Evolutionary conservation across 2,888 invertebrate genomes (phyloP).

Genomic region (Kuschelorhynchus macadamiae): DNA sequence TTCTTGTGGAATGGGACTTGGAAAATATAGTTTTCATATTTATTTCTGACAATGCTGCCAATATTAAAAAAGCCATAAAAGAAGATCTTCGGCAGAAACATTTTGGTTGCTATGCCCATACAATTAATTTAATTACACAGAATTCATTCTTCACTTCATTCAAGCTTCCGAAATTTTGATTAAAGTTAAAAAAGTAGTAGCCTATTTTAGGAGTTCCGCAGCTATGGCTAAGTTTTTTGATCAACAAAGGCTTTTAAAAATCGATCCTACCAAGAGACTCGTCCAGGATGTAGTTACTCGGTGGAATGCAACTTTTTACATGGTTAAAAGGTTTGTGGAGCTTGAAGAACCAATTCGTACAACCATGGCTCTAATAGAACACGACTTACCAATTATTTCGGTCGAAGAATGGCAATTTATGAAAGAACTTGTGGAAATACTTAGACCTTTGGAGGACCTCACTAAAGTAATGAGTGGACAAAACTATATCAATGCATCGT

Average conservation of each 20-base stretch:
- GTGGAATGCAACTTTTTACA: slow-evolving; percentile 47
- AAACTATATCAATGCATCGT: no score
- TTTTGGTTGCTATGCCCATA: no score
- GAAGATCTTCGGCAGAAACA: not conserved
- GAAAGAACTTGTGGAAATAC: no score
- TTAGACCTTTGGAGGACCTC: no score
- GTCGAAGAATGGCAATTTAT: slow-evolving; percentile 53
- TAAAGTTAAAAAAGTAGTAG: slow-evolving; percentile 3
- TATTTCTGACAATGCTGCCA: slow-evolving; percentile 10
- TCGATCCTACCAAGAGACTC: slow-evolving; percentile 36
- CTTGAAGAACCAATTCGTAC: slow-evolving; percentile 34
- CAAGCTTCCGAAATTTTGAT: not conserved
- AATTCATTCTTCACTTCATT: no score
- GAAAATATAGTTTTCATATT: not conserved
- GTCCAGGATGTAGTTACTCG: slow-evolving; percentile 40
- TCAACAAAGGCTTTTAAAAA: slow-evolving; percentile 17
- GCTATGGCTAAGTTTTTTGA: slow-evolving; percentile 59
- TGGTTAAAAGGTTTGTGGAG: slow-evolving; percentile 41
- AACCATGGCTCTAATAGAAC: slow-evolving; percentile 35
- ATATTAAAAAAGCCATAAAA: slow-evolving; percentile 15
- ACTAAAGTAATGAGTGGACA: no score
- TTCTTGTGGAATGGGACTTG: not conserved
- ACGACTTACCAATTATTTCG: slow-evolving; percentile 30
- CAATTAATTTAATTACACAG: no score
- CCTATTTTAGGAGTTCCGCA: slow-evolving; percentile 24